These are phyloP conservation scores for Lithodes maja DNA, from an alignment of 2,888 invertebrate genomes.

Conservation along the genomic window DNA sequence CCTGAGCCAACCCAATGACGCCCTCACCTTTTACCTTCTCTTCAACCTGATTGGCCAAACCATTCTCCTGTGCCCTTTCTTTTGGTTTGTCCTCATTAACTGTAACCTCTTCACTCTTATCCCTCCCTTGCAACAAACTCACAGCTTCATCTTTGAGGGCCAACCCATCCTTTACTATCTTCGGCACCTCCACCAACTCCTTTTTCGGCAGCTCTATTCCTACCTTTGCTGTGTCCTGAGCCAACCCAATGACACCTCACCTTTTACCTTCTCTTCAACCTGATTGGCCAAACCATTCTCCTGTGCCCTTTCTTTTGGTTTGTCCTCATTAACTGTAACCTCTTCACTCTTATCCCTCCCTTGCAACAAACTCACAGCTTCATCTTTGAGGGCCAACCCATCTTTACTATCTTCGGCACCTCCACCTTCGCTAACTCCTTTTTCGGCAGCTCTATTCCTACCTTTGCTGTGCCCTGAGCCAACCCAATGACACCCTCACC, in stretches of 20 bases:
- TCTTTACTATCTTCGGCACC: neutral
- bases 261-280: neutral
- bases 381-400: neutral
- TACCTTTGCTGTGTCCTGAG: too few species aligned
- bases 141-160: too few species aligned
- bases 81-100: too few species aligned
- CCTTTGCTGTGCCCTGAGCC: too few species aligned
- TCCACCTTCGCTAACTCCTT: neutral
- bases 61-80: too few species aligned
- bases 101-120: too few species aligned
- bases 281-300: neutral
- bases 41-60: neutral
- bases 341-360: neutral
- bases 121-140: too few species aligned
- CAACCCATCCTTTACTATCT: too few species aligned
- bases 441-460: too few species aligned
- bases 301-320: too few species aligned
- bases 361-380: neutral
- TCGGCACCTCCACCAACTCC: neutral
- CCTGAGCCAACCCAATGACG: too few species aligned
- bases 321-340: neutral
- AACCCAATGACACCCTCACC: neutral
- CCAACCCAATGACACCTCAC: too few species aligned
- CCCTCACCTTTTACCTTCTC: neutral
- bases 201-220: neutral